Base-by-base conservation (phyloP, 2,888 invertebrate species). In the Drosophila pseudotalamancana region DNA sequence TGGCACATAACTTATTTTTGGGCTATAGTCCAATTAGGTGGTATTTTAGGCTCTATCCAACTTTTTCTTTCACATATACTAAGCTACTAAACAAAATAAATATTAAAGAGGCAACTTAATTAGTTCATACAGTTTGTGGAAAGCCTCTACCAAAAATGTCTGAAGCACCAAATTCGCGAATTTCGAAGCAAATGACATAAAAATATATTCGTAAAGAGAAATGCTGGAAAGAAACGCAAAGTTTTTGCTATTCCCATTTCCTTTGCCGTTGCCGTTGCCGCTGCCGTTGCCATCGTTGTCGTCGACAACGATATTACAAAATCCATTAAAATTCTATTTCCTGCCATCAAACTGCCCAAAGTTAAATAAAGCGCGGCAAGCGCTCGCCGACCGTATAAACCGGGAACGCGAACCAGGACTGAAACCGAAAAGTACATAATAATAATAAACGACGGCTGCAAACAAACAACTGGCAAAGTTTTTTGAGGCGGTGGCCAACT, bases 271-370 rank as follows among this genome's bases (percentile, higher is more conserved):
- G n/a, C n/a, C 6, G 39, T 12, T 12, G 50, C 31, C 6, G 60
- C 54, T 48, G 57, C 50, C 27, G 51, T 27, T 42, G 55, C 39
- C 56, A 39, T 48, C 63, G 37, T 35, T 50, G 62, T 53, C 59
- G 40, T 57, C 63, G 57, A 65, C 51, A 72, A 68, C 74, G 80
- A 76, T 85, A 83, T 85, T 83, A 85, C 79, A 83, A 83, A 83
- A 83, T 85, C 83, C 83, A 83, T 83, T 83, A 83, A 82, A 85
- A 83, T 85, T 83, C 75, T 83, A 83, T 83, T 83, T 83, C 83
- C 85, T 83, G 83, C 80, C 85, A 83, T 85, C 85, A 83, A 83
- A 83, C 85, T 85, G 83, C 83, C 83, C 83, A 83, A 83, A 83
- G 83, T 83, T 83, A 83, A 83, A 83, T 85, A 83, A 79, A 79